These are phyloP conservation scores for Loriculus beryllinus DNA, from an alignment of 2,797 vertebrate species.

Conservation along the genomic window DNA sequence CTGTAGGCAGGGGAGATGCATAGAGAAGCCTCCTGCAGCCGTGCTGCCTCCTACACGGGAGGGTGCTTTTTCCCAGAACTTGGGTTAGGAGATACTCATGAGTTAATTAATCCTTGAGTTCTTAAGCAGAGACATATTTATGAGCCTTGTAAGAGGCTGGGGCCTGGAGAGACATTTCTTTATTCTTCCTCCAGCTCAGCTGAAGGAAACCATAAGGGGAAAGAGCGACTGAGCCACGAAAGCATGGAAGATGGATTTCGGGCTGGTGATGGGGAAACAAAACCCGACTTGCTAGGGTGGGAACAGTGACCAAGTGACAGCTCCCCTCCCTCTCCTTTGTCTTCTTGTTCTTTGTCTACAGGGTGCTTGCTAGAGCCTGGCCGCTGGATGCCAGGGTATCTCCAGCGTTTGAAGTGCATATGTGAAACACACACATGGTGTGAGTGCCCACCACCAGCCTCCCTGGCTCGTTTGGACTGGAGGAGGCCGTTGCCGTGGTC, in stretches of 20 bases:
- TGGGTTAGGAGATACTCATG: conserved; percentile 49
- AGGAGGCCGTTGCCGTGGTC: background rate
- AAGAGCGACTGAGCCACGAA: conserved; percentile 50
- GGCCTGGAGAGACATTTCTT: conserved; percentile 62
- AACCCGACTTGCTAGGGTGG: background rate
- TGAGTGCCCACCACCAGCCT: background rate
- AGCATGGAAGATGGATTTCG: conserved; percentile 53
- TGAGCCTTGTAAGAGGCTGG: conserved; percentile 63
- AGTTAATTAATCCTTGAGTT: conserved; percentile 65
- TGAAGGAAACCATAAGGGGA: conserved; percentile 74
- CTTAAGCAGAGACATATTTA: conserved; percentile 70
- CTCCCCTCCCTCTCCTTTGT: conserved; percentile 23
- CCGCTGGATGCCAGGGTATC: background rate
- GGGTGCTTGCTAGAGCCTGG: background rate
- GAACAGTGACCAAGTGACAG: background rate
- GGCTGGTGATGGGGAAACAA: conserved; percentile 52
- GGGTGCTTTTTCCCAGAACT: conserved; percentile 55
- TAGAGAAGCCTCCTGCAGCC: background rate
- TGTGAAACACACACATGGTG: background rate
- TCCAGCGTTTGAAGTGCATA: background rate
- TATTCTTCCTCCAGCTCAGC: conserved; percentile 72
- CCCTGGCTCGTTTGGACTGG: background rate
- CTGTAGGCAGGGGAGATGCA: background rate
- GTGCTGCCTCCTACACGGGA: background rate
- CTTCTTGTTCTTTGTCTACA: background rate